Percentiles rank a stretch among this genome's conserved stretches.
Conservation (phyloP, 2,888 invertebrate genomes). For the Camptogramma bilineatum region DNA sequence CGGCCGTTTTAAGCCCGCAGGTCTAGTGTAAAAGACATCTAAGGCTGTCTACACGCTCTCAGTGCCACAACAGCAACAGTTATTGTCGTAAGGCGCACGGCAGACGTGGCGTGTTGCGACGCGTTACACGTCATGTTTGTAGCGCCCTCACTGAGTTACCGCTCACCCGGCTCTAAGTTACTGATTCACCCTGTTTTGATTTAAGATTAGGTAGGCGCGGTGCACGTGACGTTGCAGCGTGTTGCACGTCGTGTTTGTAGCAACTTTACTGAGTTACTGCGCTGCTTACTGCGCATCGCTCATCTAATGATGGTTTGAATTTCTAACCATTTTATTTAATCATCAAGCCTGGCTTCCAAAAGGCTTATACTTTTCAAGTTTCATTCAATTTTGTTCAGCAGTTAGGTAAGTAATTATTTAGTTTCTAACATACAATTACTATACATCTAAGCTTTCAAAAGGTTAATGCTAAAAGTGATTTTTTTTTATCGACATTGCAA, state of each 20-base stretch:
- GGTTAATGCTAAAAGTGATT: too few species aligned
- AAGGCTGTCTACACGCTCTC: constrained; percentile 2
- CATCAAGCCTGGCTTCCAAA: too few species aligned
- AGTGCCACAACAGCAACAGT: background rate
- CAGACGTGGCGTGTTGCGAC: constrained; percentile 8
- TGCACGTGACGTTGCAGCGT: background rate
- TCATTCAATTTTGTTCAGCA: too few species aligned
- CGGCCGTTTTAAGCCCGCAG: too few species aligned
- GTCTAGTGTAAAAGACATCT: constrained; percentile 8
- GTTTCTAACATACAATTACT: too few species aligned
- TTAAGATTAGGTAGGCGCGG: background rate
- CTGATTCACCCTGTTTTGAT: background rate
- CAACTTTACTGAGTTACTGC: background rate
- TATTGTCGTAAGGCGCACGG: constrained; percentile 16
- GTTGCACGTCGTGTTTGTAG: background rate
- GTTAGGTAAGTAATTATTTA: too few species aligned
- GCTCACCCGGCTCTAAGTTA: background rate
- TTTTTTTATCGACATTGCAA: too few species aligned
- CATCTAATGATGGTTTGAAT: background rate
- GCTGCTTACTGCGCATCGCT: too few species aligned
- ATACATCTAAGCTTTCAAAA: too few species aligned
- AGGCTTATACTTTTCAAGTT: too few species aligned
- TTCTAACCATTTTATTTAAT: background rate
- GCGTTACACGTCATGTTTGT: constrained; percentile 11
- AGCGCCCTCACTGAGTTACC: constrained; percentile 16